Evolutionary conservation across 1,140 invertebrate genomes (phyloP).

Genomic region (Monomorium pharaonis): DNA sequence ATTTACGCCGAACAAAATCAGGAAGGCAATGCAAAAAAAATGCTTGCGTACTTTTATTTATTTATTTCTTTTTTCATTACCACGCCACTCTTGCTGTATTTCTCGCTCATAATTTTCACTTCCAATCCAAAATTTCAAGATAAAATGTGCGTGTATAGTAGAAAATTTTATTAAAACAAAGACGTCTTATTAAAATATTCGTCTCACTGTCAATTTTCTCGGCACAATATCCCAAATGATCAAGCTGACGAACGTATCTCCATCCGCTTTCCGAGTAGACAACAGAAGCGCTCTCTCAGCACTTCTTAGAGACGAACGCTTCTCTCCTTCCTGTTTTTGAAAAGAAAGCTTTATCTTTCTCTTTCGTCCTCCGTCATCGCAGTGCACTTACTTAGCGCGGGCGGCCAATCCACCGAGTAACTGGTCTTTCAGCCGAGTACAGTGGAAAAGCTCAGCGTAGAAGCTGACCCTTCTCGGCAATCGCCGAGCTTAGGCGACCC

Average conservation of each 20-base stretch:
- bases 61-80: neutral
- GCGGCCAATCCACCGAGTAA: constrained; percentile 56
- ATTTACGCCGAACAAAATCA: neutral
- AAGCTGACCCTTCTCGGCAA: constrained; percentile 34
- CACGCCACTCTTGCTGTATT: neutral
- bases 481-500: constrained; percentile 35
- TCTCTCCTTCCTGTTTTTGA: constrained; percentile 12
- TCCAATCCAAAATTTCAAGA: neutral
- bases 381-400: constrained; percentile 59
- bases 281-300: constrained; percentile 12
- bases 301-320: constrained; percentile 6
- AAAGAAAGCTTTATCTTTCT: constrained; percentile 55
- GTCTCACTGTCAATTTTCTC: neutral
- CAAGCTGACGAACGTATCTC: constrained; percentile 2
- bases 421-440: constrained; percentile 35
- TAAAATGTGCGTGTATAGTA: neutral
- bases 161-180: neutral
- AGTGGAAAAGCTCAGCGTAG: constrained; percentile 13
- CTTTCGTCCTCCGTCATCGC: constrained; percentile 26
- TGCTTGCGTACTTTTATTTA: too few relatives aligned
- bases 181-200: constrained; percentile 10
- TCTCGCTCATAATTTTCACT: neutral
- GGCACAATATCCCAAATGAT: neutral
- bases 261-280: neutral
- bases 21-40: neutral